Conservation (phyloP, 2,113 vertebrate species). For the Etheostoma spectabile region DNA sequence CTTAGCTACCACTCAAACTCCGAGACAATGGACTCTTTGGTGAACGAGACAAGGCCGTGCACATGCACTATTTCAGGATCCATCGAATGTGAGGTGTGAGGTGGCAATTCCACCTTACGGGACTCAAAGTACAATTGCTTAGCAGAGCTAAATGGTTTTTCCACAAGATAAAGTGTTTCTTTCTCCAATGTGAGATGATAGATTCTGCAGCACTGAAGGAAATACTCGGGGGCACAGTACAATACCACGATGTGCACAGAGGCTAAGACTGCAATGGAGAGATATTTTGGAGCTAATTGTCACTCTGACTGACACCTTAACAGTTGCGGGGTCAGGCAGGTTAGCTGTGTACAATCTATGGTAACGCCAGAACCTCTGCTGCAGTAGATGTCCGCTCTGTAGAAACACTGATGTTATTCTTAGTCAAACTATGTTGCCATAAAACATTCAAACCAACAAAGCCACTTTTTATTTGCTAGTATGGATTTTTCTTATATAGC, state of each 20-base stretch:
- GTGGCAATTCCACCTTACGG: slow-evolving; percentile 83
- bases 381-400: slow-evolving; percentile 20
- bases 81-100: slow-evolving; percentile 98
- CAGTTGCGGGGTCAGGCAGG: slow-evolving; percentile 48
- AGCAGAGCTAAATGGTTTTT: slow-evolving; percentile 89
- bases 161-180: slow-evolving; percentile 53
- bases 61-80: slow-evolving; percentile 98
- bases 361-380: slow-evolving; percentile 36
- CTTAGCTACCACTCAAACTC: slow-evolving; percentile 98
- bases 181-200: slow-evolving; percentile 60
- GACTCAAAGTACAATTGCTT: slow-evolving; percentile 60
- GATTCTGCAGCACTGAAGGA: slow-evolving; percentile 55
- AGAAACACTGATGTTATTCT: slow-evolving; percentile 46
- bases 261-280: slow-evolving; percentile 36
- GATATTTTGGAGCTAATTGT: slow-evolving; percentile 70
- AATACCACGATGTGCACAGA: slow-evolving; percentile 61
- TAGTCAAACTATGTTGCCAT: slow-evolving; percentile 32
- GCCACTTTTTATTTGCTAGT: slow-evolving; percentile 58
- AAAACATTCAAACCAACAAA: slow-evolving; percentile 43
- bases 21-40: slow-evolving; percentile 94
- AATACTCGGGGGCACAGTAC: slow-evolving; percentile 43
- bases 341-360: slow-evolving; percentile 40
- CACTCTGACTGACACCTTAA: slow-evolving; percentile 44
- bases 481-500: slow-evolving; percentile 37
- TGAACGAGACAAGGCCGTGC: slow-evolving; percentile 93